Percentiles rank a stretch among this genome's conserved stretches.
phyloP scores from a whole-genome alignment of 1,140 invertebrate genomes.

The Dendroctonus valens region DNA sequence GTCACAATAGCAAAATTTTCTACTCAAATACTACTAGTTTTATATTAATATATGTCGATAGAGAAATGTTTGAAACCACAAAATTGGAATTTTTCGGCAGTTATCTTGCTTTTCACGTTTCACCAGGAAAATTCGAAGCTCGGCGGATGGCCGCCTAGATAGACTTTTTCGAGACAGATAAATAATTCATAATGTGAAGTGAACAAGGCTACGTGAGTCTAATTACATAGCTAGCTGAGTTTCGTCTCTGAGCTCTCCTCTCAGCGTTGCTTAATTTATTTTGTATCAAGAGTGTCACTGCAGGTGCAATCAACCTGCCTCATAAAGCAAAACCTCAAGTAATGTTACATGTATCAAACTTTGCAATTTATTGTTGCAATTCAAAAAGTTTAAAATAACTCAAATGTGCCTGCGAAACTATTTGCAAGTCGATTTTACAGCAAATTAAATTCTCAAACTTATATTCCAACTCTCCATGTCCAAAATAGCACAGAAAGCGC shows the following conservation, averaged over 20 bases:
- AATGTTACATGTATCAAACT: not conserved
- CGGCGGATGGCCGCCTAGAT: not conserved
- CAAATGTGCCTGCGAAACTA: too few relatives aligned
- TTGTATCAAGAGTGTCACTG: slow-evolving; percentile 3
- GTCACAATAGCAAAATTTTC: too few relatives aligned
- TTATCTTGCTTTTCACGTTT: slow-evolving; percentile 5
- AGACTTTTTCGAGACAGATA: slow-evolving; percentile 20
- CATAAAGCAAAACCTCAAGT: too few relatives aligned
- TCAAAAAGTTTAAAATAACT: too few relatives aligned
- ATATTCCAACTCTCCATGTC: too few relatives aligned
- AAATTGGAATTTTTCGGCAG: not conserved
- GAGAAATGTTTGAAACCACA: not conserved
- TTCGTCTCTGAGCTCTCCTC: slow-evolving; percentile 4
- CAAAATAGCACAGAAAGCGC: too few relatives aligned
- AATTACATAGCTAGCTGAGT: slow-evolving; percentile 9
- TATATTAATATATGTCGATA: too few relatives aligned
- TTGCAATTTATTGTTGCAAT: not conserved
- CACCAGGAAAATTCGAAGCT: not conserved
- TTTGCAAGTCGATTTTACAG: too few relatives aligned
- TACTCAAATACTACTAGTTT: too few relatives aligned
- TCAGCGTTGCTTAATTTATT: slow-evolving; percentile 9
- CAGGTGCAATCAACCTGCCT: not conserved
- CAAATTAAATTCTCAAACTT: too few relatives aligned
- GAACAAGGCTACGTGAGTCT: slow-evolving; percentile 16
- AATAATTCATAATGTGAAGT: slow-evolving; percentile 21